A percentile compares a stretch with the other conserved stretches of the same genome.
Conservation (phyloP, 2,113 vertebrate genomes). For the Petrocephalus zakoni region DNA sequence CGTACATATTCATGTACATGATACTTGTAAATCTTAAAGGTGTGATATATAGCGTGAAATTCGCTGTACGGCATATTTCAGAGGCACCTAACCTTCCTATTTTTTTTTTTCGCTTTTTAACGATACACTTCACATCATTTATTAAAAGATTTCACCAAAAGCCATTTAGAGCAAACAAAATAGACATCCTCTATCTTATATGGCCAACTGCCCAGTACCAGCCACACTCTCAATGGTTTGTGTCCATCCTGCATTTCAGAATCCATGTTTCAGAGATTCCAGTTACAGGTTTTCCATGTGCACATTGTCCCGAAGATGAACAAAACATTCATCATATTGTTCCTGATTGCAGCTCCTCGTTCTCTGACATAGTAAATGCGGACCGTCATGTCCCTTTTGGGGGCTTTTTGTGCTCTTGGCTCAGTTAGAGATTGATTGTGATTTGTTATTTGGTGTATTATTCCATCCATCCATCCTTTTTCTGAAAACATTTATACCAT, state of each 20-base stretch:
- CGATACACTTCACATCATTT: background rate
- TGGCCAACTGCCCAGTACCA: background rate
- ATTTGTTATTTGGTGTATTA: background rate
- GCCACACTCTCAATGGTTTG: background rate
- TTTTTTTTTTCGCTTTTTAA: background rate
- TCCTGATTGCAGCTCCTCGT: background rate
- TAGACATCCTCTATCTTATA: background rate
- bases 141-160: background rate
- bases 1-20: background rate
- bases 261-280: background rate
- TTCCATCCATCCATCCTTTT: no score
- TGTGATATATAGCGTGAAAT: constrained; percentile 2
- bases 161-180: background rate
- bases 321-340: background rate
- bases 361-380: background rate
- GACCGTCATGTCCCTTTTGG: background rate
- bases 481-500: no score
- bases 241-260: background rate
- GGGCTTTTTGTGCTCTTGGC: background rate
- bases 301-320: background rate
- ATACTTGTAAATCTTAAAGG: background rate
- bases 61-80: background rate
- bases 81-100: background rate
- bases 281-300: background rate
- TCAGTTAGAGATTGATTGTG: background rate